These are phyloP conservation scores for Python bivittatus DNA, from an alignment of 2,113 vertebrate species.

Conservation along the genomic window DNA sequence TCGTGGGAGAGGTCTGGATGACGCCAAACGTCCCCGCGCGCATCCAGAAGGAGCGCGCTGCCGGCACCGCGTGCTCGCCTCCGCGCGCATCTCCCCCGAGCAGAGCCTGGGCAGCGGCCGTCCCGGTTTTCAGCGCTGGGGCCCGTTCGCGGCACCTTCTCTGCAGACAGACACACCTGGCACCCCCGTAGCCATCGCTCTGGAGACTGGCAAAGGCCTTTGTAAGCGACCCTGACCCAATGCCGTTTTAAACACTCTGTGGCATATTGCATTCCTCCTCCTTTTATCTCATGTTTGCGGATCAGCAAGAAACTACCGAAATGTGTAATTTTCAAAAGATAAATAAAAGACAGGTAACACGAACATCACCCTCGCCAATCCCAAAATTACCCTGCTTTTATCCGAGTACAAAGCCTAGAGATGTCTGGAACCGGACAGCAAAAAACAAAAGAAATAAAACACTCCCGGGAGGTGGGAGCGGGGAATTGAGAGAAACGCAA, in stretches of 20 bases:
- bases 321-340: not conserved
- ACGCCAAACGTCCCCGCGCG: too few relatives aligned
- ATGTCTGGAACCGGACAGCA: not conserved
- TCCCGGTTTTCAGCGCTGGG: too few relatives aligned
- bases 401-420: not conserved
- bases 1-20: too few relatives aligned
- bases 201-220: too few relatives aligned
- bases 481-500: not conserved
- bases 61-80: too few relatives aligned
- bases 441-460: not conserved
- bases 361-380: not conserved
- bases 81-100: too few relatives aligned
- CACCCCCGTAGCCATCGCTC: too few relatives aligned
- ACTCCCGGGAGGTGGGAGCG: not conserved
- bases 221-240: too few relatives aligned
- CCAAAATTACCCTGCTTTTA: not conserved
- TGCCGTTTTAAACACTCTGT: not conserved
- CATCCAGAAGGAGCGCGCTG: too few relatives aligned
- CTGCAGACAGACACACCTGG: too few relatives aligned
- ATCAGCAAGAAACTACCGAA: not conserved
- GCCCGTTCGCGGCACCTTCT: too few relatives aligned
- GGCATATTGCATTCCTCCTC: not conserved
- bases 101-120: too few relatives aligned
- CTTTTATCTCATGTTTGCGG: not conserved
- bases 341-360: not conserved